Conservation (phyloP, 2,888 invertebrate genomes). For the Hypolimnas misippus region DNA sequence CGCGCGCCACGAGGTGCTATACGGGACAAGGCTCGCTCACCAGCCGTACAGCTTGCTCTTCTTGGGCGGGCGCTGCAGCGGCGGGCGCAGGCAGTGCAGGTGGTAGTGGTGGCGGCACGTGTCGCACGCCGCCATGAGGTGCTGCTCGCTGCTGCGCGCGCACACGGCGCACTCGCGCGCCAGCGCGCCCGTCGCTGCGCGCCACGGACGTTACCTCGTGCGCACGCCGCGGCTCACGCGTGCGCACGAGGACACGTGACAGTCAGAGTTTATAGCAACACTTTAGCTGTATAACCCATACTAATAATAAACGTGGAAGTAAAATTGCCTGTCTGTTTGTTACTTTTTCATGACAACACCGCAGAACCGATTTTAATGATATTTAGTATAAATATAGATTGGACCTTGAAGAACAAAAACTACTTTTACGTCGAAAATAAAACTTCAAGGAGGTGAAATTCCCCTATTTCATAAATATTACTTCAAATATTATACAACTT, state of each 20-base stretch:
- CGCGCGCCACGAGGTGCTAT: constrained; percentile 88
- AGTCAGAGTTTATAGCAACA: not conserved
- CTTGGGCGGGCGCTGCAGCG: constrained; percentile 96
- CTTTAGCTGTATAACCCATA: too few species aligned
- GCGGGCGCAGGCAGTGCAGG: constrained; percentile 96
- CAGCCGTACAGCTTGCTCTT: constrained; percentile 98
- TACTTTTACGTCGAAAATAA: too few species aligned
- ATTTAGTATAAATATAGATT: too few species aligned
- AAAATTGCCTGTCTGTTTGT: too few species aligned
- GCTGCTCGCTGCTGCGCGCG: constrained; percentile 93
- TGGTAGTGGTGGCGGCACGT: constrained; percentile 97
- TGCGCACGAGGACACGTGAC: not conserved
- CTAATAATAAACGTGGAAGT: too few species aligned
- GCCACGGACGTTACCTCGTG: constrained; percentile 14
- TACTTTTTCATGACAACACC: too few species aligned
- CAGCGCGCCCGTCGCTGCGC: constrained; percentile 52
- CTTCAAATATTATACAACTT: too few species aligned
- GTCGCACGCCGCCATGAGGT: constrained; percentile 97
- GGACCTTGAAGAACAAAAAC: too few species aligned
- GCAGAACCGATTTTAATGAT: too few species aligned
- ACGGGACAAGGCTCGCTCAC: constrained; percentile 67
- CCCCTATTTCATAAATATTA: too few species aligned
- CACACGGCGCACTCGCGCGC: constrained; percentile 94
- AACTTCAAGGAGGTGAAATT: too few species aligned
- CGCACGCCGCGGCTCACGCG: not conserved